These are phyloP conservation scores for Meghimatium bilineatum DNA, from an alignment of 2,888 invertebrate species.

Conservation along the genomic window DNA sequence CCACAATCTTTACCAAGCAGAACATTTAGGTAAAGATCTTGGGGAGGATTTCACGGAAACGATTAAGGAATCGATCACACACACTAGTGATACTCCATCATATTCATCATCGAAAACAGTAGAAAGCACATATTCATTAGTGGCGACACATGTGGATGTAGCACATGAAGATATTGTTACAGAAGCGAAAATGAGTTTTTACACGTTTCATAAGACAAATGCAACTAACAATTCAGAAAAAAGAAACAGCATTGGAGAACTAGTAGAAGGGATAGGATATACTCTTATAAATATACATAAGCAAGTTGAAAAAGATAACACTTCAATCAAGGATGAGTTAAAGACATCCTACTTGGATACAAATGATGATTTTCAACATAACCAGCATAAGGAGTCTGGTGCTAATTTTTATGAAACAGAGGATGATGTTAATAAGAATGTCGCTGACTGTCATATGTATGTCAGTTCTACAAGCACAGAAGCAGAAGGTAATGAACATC, in stretches of 20 bases:
- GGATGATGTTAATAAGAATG: not conserved
- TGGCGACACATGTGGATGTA: not conserved
- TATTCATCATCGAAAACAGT: not conserved
- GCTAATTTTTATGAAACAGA: not conserved
- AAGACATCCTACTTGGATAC: not conserved
- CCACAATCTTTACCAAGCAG: too few species aligned
- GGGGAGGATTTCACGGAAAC: not conserved
- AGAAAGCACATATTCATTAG: not conserved
- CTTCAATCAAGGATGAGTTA: not conserved
- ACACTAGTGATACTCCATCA: not conserved
- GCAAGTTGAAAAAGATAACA: not conserved
- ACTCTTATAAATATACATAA: not conserved
- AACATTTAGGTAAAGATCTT: not conserved
- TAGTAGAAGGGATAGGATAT: conserved; percentile 2
- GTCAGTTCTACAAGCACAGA: conserved; percentile 20
- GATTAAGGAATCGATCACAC: too few species aligned
- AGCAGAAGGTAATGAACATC: not conserved
- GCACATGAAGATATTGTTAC: not conserved
- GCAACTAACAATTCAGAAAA: not conserved
- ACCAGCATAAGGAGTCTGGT: not conserved
- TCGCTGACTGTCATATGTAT: not conserved
- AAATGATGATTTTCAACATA: not conserved
- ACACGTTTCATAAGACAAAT: not conserved
- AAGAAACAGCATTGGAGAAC: conserved; percentile 4
- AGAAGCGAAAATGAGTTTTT: conserved; percentile 9